These are phyloP conservation scores for Merops nubicus DNA, from an alignment of 2,113 vertebrate species.

Conservation along the genomic window DNA sequence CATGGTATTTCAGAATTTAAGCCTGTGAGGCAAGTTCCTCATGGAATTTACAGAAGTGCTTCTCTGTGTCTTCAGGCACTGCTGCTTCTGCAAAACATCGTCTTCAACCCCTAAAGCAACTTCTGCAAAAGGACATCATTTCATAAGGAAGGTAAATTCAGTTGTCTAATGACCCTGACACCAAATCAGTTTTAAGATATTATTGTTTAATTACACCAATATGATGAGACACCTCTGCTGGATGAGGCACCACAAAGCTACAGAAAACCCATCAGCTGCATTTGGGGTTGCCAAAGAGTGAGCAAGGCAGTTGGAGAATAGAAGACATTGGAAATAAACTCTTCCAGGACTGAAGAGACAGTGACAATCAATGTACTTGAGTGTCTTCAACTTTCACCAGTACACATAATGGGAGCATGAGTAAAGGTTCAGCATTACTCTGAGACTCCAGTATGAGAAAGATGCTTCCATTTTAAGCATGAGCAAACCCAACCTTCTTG, in stretches of 20 bases:
- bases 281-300: background rate
- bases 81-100: background rate
- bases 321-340: background rate
- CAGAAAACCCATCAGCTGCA: background rate
- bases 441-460: background rate
- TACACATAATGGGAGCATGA: background rate
- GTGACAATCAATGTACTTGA: background rate
- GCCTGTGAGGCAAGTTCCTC: background rate
- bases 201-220: slow-evolving; percentile 10
- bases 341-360: background rate
- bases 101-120: background rate
- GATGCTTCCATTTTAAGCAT: background rate
- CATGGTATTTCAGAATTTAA: background rate
- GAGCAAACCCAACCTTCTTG: background rate
- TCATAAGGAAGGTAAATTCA: background rate
- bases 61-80: background rate
- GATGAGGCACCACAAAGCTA: background rate
- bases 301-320: background rate
- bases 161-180: background rate
- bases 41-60: background rate
- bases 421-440: background rate
- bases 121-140: background rate
- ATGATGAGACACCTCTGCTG: background rate
- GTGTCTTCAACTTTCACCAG: background rate
- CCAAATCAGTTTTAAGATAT: background rate